Evolutionary conservation across 2,113 vertebrate species (phyloP).

Genomic region (Lophotis ruficrista): DNA sequence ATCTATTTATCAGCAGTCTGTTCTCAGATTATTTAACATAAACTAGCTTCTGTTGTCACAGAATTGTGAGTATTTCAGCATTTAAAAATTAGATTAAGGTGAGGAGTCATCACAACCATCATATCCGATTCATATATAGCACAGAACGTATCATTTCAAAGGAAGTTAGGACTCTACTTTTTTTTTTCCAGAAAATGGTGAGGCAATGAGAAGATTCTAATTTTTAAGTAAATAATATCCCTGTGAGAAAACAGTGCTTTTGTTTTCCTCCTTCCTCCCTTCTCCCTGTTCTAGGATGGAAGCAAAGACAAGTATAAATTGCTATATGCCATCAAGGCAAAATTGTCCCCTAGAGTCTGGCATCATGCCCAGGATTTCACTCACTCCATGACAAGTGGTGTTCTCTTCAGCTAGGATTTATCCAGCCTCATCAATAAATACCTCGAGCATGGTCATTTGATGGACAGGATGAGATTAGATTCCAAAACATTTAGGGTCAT

Average conservation of each 20-base stretch:
- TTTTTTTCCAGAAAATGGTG: not conserved
- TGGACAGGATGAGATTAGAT: conserved; percentile 34
- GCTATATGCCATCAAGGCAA: conserved; percentile 43
- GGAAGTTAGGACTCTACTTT: not conserved
- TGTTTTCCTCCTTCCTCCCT: not conserved
- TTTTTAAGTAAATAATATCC: not conserved
- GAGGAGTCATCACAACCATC: not conserved
- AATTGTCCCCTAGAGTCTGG: conserved; percentile 59
- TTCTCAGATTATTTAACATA: not conserved
- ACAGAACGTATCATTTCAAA: not conserved
- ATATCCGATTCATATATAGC: not conserved
- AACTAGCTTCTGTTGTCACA: not conserved
- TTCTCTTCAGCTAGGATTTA: conserved; percentile 57
- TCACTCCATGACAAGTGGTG: conserved; percentile 56
- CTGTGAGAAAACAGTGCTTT: not conserved
- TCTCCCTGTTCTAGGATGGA: not conserved
- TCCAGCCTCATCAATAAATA: conserved; percentile 58
- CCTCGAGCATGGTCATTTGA: conserved; percentile 56
- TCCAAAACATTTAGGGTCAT: conserved; percentile 42
- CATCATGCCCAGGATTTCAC: conserved; percentile 49
- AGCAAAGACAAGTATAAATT: conserved; percentile 60
- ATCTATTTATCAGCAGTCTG: not conserved
- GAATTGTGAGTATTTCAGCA: not conserved
- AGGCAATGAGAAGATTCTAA: not conserved
- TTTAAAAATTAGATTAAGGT: not conserved